Conservation (phyloP, 2,113 vertebrate species). For the Thymallus thymallus region DNA sequence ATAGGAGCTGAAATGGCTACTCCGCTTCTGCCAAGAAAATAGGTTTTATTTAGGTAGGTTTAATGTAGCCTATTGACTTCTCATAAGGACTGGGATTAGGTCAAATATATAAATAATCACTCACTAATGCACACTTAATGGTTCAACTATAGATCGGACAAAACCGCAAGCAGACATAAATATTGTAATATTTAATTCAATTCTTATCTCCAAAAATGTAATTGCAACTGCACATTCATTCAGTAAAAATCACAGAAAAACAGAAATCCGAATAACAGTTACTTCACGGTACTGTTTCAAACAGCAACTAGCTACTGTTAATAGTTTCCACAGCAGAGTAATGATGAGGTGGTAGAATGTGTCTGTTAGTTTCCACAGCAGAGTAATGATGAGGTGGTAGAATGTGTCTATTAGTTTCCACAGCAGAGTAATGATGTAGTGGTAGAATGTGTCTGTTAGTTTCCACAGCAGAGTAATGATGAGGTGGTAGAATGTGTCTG, state of each 20-base stretch:
- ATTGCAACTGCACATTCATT: constrained; percentile 15
- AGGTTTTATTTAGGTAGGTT: constrained; percentile 64
- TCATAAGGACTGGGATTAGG: constrained; percentile 62
- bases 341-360: no score
- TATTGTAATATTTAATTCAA: constrained; percentile 66
- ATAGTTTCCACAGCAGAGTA: constrained; percentile 4
- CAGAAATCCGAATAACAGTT: constrained; percentile 14
- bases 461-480: no score
- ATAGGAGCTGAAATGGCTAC: constrained; percentile 62
- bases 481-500: no score
- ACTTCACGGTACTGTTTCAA: background rate
- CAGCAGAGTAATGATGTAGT: no score
- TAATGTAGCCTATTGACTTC: constrained; percentile 70
- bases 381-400: no score
- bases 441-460: no score
- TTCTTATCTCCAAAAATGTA: constrained; percentile 44
- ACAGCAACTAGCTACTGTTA: constrained; percentile 22
- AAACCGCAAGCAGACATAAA: constrained; percentile 68
- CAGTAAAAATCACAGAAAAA: background rate
- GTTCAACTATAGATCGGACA: constrained; percentile 68
- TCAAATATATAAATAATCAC: constrained; percentile 67
- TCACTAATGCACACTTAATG: constrained; percentile 73
- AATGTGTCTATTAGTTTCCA: no score
- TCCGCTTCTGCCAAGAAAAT: constrained; percentile 45
- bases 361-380: no score